These are phyloP conservation scores for Aldabrachelys gigantea DNA, from an alignment of 2,113 vertebrate genomes.

Conservation along the genomic window DNA sequence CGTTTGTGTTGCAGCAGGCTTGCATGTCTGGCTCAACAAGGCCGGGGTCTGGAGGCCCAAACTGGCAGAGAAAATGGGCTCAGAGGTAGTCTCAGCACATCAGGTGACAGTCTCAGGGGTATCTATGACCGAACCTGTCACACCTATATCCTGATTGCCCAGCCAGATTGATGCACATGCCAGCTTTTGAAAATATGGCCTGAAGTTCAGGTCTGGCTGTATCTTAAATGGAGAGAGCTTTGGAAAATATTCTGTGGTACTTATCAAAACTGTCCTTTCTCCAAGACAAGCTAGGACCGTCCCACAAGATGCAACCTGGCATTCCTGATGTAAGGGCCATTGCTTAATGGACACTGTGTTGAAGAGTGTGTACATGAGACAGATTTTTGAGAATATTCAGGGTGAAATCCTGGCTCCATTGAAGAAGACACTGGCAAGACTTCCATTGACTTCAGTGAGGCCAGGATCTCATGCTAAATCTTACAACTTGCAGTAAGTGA, in stretches of 20 bases:
- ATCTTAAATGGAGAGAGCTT: neutral
- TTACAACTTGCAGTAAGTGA: neutral
- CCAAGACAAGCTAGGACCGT: neutral
- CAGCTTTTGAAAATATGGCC: neutral
- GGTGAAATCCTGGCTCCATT: neutral
- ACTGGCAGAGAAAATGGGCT: no score
- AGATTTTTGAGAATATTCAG: neutral
- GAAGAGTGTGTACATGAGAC: neutral
- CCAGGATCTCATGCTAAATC: neutral
- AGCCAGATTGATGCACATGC: neutral
- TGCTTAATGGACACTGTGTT: neutral
- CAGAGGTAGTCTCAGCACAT: no score
- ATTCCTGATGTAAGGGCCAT: neutral
- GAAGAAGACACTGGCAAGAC: constrained; percentile 3
- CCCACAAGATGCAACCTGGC: neutral
- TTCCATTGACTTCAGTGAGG: neutral
- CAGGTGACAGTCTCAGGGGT: no score
- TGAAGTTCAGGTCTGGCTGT: neutral
- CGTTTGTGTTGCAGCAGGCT: no score
- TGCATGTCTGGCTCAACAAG: no score
- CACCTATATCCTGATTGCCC: neutral
- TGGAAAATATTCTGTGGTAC: neutral
- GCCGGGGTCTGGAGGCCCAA: no score
- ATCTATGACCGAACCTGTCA: no score
- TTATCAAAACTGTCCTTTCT: neutral